Evolutionary conservation across 2,888 invertebrate genomes (phyloP).

Genomic region (Diaphora mendica): DNA sequence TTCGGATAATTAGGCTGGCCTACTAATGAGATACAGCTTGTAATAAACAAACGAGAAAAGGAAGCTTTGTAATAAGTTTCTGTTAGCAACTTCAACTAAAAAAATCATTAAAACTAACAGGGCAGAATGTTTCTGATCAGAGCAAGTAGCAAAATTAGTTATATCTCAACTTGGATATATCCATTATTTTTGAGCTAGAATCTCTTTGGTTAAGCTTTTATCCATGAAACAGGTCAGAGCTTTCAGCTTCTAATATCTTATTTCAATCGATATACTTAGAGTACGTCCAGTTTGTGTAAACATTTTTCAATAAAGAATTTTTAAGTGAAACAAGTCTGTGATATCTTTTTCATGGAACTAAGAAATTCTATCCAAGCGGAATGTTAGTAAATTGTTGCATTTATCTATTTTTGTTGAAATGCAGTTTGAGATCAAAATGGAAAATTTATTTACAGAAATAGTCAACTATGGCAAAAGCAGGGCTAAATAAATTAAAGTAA

Average conservation of each 20-base stretch:
- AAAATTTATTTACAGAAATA: not conserved
- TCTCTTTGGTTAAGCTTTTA: not conserved
- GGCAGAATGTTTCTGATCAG: no score
- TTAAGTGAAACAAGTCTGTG: not conserved
- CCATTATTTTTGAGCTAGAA: not conserved
- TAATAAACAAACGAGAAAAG: no score
- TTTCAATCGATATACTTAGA: conserved; percentile 1
- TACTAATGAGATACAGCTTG: no score
- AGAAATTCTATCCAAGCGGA: not conserved
- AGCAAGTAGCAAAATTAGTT: not conserved
- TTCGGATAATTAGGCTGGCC: no score
- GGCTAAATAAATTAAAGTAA: no score
- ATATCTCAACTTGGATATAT: not conserved
- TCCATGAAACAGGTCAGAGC: conserved; percentile 13
- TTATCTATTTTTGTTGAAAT: not conserved
- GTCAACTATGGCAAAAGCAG: no score
- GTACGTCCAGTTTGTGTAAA: not conserved
- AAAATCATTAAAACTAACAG: no score
- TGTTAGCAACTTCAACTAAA: no score
- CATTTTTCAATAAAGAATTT: not conserved
- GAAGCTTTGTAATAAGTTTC: no score
- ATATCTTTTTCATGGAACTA: not conserved
- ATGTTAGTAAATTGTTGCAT: not conserved
- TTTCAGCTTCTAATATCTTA: conserved; percentile 13
- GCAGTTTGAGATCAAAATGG: not conserved